Percentiles rank a stretch among this genome's conserved stretches.
phyloP scores from a whole-genome alignment of 2,888 invertebrate species.

The Xestia xanthographa region DNA sequence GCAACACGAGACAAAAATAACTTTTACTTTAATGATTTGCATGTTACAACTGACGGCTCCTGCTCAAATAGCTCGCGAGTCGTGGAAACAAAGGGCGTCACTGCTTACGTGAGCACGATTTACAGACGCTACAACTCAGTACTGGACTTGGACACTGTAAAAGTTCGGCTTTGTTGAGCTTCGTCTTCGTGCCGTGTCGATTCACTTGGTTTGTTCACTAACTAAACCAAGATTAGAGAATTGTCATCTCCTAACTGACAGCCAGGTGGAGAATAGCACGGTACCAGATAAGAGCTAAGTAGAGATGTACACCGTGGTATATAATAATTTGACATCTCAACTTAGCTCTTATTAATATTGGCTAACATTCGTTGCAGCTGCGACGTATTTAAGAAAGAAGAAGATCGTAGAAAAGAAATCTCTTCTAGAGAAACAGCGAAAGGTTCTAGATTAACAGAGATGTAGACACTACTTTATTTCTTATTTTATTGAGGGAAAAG shows the following conservation, averaged over 20 bases:
- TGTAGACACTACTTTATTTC: too few species aligned
- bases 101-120: constrained; percentile 7
- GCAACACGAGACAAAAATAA: constrained; percentile 16
- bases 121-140: constrained; percentile 16
- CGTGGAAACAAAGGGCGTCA: constrained; percentile 7
- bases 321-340: too few species aligned
- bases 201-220: constrained; percentile 10
- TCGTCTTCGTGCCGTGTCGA: neutral
- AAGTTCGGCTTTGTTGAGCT: neutral
- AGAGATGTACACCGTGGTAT: too few species aligned
- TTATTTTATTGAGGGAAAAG: neutral
- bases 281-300: neutral
- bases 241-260: neutral
- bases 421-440: too few species aligned
- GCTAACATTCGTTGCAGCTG: neutral
- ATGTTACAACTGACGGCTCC: constrained; percentile 23
- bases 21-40: constrained; percentile 10
- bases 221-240: neutral
- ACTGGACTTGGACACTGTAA: neutral
- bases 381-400: too few species aligned
- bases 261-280: neutral
- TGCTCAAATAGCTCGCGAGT: neutral
- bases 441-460: too few species aligned
- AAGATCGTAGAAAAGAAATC: too few species aligned
- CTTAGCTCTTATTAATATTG: too few species aligned